A percentile compares a stretch with the other conserved stretches of the same genome.
Evolutionary conservation across 2,797 vertebrate genomes (phyloP).

Genomic region (Crenichthys baileyi): DNA sequence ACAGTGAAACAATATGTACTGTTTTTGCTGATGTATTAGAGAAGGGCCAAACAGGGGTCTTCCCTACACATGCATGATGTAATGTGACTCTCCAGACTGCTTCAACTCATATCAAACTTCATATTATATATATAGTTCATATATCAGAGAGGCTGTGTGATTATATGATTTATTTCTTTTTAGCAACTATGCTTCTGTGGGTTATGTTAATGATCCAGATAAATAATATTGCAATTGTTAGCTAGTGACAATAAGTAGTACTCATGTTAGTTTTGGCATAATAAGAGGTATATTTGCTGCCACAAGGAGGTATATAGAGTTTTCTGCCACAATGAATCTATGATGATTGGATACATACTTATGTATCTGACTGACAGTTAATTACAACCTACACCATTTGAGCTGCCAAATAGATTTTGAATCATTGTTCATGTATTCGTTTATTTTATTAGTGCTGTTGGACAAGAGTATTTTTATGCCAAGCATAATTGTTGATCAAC

Average conservation of each 20-base stretch:
- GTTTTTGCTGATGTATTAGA: not conserved
- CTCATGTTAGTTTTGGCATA: not conserved
- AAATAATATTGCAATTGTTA: not conserved
- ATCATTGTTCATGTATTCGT: not conserved
- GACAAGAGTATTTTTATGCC: conserved; percentile 2
- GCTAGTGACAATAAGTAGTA: not conserved
- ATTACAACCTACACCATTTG: not conserved
- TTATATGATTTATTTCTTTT: not conserved
- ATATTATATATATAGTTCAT: not conserved
- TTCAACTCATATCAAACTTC: not conserved
- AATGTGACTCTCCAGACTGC: not conserved
- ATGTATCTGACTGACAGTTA: conserved; percentile 7
- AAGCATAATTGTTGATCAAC: conserved; percentile 9
- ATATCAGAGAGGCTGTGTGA: not conserved
- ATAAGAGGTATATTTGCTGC: not conserved
- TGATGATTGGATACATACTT: not conserved
- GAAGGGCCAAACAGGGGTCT: not conserved
- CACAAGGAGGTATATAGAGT: no score
- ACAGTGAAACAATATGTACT: not conserved
- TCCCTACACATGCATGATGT: not conserved
- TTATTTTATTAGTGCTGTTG: not conserved
- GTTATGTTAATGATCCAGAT: not conserved
- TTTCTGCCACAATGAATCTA: not conserved
- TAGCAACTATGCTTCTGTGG: not conserved
- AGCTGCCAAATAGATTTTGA: not conserved